Base-by-base conservation (phyloP, 2,888 invertebrate genomes). In the Lycocerus yunnanus region DNA sequence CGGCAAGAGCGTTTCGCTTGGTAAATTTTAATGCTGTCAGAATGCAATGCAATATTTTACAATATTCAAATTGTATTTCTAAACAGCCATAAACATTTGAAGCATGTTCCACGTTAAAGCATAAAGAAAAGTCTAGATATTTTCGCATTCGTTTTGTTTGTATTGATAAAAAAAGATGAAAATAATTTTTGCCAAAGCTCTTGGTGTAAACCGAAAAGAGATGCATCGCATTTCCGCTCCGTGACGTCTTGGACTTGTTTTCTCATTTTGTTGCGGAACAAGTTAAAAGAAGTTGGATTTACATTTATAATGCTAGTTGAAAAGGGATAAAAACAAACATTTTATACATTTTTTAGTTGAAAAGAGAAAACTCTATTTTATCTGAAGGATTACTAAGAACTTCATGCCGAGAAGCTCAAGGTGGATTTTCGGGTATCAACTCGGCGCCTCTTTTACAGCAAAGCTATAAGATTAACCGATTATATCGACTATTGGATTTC, bases 1-100 rank as follows among this genome's bases (percentile, higher is more conserved):
- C 15, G 18, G 16, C 61, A 16, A 66, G n/a, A n/a, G 68, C 61
- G 69, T 70, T 75, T 69, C 67, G 67, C 65, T 66, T 67, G 66
- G 60, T 67, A 68, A 68, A 74, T 77, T 77, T 70, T 72, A 74
- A 77, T 77, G 77, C 77, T 67, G 60, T 21, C 24, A 27, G 72
- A 67, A 67, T 68, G 59, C 77, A 74, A 60, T 66, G 59, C 74
- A 69, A 71, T 75, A 77, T 72, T 77, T 79, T 77, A 71, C 73
- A 63, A 70, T 74, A 75, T 77, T 78, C 78, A 80, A 81, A 78
- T 80, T 81, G 77, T 78, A 79, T 73, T 78, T 75, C 78, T 80
- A 82, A 82, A 79, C 79, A 79, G 80, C 77, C 71, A 81, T 82
- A 81, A 81, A 81, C 77, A 82, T 80, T 82, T 81, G 79, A 78